These are phyloP conservation scores for Campaea margaritaria DNA, from an alignment of 2,888 invertebrate genomes.

Conservation along the genomic window DNA sequence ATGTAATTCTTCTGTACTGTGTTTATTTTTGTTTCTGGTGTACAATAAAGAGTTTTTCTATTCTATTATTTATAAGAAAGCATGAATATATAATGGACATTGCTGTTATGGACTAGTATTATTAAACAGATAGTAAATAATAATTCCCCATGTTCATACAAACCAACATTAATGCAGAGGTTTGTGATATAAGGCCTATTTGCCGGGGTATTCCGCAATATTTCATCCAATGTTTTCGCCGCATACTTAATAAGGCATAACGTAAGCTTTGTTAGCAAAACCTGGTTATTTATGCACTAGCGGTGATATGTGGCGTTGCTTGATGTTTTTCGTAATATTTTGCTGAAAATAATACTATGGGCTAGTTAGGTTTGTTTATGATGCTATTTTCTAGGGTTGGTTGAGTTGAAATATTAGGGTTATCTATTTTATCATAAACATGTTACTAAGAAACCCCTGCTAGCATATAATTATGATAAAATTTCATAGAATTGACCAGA, in stretches of 20 bases:
- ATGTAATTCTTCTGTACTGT: too few relatives aligned
- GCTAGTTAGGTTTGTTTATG: conserved; percentile 26
- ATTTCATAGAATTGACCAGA: too few relatives aligned
- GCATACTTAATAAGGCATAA: conserved; percentile 77
- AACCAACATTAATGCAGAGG: conserved; percentile 30
- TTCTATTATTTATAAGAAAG: too few relatives aligned
- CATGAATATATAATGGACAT: too few relatives aligned
- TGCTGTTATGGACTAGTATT: too few relatives aligned
- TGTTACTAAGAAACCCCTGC: neutral
- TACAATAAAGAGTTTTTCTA: too few relatives aligned
- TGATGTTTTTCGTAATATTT: conserved; percentile 32
- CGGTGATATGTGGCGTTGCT: conserved; percentile 30
- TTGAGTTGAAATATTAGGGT: neutral
- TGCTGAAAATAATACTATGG: conserved; percentile 26
- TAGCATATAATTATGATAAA: neutral
- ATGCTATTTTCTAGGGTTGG: conserved; percentile 11
- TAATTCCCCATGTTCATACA: conserved; percentile 24
- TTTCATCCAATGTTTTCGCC: conserved; percentile 75
- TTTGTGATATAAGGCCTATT: conserved; percentile 58
- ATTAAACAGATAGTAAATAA: conserved; percentile 21
- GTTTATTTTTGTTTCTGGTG: too few relatives aligned
- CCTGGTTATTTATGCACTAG: conserved; percentile 40
- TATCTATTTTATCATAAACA: neutral
- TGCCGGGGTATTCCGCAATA: conserved; percentile 54
- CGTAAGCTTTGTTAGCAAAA: conserved; percentile 70